Conservation (phyloP, 2,113 vertebrate species). For the Tylochromis polylepis region DNA sequence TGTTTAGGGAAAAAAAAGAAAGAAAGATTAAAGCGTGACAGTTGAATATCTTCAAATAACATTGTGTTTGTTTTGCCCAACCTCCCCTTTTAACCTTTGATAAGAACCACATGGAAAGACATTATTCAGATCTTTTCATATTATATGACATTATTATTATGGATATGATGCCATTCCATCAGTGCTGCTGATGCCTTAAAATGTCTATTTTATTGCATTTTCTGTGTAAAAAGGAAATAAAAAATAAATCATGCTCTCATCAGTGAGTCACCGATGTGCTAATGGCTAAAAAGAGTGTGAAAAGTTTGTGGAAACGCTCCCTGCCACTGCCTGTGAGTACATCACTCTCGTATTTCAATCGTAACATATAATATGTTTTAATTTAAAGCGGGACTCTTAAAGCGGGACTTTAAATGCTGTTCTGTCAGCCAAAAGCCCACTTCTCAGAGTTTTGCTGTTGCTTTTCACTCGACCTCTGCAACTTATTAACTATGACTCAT, state of each 20-base stretch:
- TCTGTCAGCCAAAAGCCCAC: background rate
- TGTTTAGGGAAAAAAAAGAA: background rate
- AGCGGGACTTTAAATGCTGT: too few species aligned
- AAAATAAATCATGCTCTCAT: background rate
- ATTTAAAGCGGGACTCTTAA: constrained; percentile 21
- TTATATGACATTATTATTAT: background rate
- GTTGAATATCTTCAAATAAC: background rate
- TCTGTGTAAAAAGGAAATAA: background rate
- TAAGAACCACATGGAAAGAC: background rate
- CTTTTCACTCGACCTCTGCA: background rate
- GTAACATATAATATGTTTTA: constrained; percentile 32
- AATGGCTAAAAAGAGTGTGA: background rate
- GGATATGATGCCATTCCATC: background rate
- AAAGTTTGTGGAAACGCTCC: background rate
- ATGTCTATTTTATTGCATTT: background rate
- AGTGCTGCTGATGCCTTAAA: background rate
- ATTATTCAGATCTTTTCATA: background rate
- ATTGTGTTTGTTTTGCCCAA: background rate
- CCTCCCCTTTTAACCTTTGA: background rate
- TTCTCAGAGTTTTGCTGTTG: background rate
- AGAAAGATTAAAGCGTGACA: background rate
- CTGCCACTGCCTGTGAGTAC: background rate
- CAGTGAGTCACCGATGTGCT: background rate
- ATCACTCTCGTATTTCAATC: constrained; percentile 24
- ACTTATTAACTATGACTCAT: background rate